Evolutionary conservation across 2,113 vertebrate genomes (phyloP).

Genomic region (Euleptes europaea): DNA sequence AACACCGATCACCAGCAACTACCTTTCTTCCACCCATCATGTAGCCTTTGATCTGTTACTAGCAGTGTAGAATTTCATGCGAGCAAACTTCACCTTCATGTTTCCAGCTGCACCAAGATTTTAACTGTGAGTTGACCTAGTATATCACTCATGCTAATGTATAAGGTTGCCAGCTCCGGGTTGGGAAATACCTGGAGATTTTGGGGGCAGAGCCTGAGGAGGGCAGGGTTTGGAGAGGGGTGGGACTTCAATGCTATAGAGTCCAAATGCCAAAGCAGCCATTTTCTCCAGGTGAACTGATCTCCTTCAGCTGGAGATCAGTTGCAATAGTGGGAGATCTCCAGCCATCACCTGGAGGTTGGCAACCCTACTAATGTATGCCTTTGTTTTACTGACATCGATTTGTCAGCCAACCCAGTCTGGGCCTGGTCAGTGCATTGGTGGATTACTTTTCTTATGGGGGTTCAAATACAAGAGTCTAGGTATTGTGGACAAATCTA

Average conservation of each 20-base stretch:
- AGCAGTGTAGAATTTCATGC: background rate
- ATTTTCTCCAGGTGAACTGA: too few relatives aligned
- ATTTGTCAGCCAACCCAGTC: background rate
- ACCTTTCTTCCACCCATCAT: background rate
- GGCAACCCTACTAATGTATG: too few relatives aligned
- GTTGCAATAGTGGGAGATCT: too few relatives aligned
- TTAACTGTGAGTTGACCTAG: background rate
- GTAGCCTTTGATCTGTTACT: background rate
- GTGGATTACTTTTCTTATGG: background rate
- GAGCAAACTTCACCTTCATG: background rate
- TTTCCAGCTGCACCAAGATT: background rate
- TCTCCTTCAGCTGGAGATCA: too few relatives aligned
- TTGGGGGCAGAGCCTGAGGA: too few relatives aligned
- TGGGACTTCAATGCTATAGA: too few relatives aligned
- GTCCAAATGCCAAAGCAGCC: too few relatives aligned
- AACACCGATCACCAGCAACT: background rate
- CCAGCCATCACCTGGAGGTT: too few relatives aligned
- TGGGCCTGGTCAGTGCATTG: background rate
- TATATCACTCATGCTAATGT: background rate
- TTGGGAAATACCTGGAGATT: too few relatives aligned
- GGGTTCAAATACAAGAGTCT: background rate
- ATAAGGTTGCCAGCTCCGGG: too few relatives aligned
- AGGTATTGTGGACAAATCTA: too few relatives aligned
- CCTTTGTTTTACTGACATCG: background rate
- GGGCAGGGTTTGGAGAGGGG: too few relatives aligned